Conservation (phyloP, 2,888 invertebrate genomes). For the Girardia tigrina region DNA sequence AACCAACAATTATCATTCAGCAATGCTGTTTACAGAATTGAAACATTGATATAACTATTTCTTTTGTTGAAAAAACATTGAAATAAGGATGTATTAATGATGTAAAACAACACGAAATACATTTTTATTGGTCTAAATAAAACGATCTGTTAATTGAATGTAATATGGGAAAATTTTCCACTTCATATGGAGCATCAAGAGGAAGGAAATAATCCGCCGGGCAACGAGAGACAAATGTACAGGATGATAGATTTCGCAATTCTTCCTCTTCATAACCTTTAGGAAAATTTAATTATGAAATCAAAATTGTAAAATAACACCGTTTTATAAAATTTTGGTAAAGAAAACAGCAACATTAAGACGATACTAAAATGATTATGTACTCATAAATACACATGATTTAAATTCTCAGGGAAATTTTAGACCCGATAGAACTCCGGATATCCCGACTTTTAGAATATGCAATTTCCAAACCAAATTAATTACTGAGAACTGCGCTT, state of each 20-base stretch:
- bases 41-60: not conserved
- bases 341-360: too few species aligned
- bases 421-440: too few species aligned
- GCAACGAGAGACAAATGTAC: not conserved
- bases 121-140: slow-evolving; percentile 15
- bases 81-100: not conserved
- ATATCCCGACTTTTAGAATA: too few species aligned
- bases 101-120: not conserved
- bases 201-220: not conserved
- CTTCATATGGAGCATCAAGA: not conserved
- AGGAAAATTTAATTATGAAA: too few species aligned
- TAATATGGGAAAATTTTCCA: not conserved
- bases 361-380: too few species aligned
- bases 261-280: slow-evolving; percentile 10
- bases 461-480: too few species aligned
- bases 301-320: too few species aligned
- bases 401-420: too few species aligned
- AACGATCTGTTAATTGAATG: not conserved
- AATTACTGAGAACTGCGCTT: too few species aligned
- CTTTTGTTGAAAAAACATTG: not conserved
- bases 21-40: not conserved
- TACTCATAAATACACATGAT: too few species aligned
- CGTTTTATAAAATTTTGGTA: too few species aligned
- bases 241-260: not conserved
- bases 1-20: not conserved